These are phyloP conservation scores for Myopa tessellatipennis DNA, from an alignment of 2,888 invertebrate species.

Conservation along the genomic window DNA sequence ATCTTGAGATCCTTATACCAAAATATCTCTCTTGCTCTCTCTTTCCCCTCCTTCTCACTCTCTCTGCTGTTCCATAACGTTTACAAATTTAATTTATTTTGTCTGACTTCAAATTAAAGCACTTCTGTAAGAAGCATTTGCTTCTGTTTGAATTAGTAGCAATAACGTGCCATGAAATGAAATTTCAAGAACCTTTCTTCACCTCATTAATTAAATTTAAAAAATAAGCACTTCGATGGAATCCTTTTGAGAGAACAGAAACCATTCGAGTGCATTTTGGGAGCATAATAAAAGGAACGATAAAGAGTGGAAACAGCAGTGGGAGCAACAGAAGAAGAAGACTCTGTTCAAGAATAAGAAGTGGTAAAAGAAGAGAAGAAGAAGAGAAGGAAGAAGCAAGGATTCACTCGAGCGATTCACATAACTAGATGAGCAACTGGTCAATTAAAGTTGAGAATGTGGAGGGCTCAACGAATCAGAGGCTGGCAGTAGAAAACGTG, in stretches of 20 bases:
- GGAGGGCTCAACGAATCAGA: neutral
- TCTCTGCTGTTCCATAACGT: too few species aligned
- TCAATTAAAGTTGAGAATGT: slow-evolving; percentile 28
- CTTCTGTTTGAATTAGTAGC: neutral
- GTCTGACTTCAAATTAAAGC: neutral
- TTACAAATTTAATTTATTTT: too few species aligned
- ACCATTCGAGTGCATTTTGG: slow-evolving; percentile 6
- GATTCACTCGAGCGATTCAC: slow-evolving; percentile 17
- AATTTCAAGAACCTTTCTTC: slow-evolving; percentile 11
- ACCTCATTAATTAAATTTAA: slow-evolving; percentile 33
- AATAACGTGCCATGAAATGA: neutral
- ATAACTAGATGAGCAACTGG: slow-evolving; percentile 29
- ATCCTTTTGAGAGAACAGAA: slow-evolving; percentile 9
- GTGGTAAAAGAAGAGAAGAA: neutral
- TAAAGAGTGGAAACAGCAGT: neutral
- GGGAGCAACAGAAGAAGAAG: neutral
- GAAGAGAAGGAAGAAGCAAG: neutral
- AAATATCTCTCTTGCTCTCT: too few species aligned
- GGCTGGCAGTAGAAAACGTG: neutral
- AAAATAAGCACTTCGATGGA: slow-evolving; percentile 19
- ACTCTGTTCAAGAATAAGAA: neutral
- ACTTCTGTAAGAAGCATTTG: neutral
- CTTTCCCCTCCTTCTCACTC: too few species aligned
- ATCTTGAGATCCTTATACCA: too few species aligned
- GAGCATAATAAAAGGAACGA: neutral